Base-by-base conservation (phyloP, 2,113 vertebrate species). In the Hiodon alosoides region DNA sequence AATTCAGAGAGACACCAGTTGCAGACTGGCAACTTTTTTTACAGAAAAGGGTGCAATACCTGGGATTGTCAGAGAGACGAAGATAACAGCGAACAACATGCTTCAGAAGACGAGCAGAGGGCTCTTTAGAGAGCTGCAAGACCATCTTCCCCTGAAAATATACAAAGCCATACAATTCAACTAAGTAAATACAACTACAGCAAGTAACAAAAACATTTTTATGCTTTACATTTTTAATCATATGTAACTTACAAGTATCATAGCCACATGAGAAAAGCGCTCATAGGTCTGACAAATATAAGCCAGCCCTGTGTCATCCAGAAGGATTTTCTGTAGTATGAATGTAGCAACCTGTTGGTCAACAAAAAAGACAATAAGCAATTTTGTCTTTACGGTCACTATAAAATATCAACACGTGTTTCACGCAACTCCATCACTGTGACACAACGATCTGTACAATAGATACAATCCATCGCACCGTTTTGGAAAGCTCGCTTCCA, bases 261-360 rank as follows among this genome's bases (percentile, higher is more conserved):
- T 99, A 76, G 96, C 96, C 77, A 99, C 96, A 3, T 99, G 96
- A 71, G 97, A 98, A 87, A 98, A 98, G 55, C 96, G 92, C 74
- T 99, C 96, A 0, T 99, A 98, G 0, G 96, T 98, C 89, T 99
- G 97, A 83, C 96, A 99, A 81, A 98, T 98, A 14, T 99, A 98
- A 5, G 97, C 96, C 85, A 99, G 88, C 3, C 96, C 97, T 57
- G 96, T 99, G 89, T 99, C 97, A 84, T 99, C 96, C 86, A 99
- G 78, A 53, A 99, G 90, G 68, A 99, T 98, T 90, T 98, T 99
- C 89, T 99, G 97, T 61, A 99, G 89, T 83, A 99, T 99, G 84
- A 99, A 98, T 0, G 97, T 99, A 76, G 96, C 97, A 88, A 99
- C 97, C 97, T 99, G 77, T 16, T 67, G n/a, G n/a, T 8, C 2